Percentiles rank a stretch among this genome's conserved stretches.
Conservation (phyloP, 2,797 vertebrate genomes). For the Chanos chanos region DNA sequence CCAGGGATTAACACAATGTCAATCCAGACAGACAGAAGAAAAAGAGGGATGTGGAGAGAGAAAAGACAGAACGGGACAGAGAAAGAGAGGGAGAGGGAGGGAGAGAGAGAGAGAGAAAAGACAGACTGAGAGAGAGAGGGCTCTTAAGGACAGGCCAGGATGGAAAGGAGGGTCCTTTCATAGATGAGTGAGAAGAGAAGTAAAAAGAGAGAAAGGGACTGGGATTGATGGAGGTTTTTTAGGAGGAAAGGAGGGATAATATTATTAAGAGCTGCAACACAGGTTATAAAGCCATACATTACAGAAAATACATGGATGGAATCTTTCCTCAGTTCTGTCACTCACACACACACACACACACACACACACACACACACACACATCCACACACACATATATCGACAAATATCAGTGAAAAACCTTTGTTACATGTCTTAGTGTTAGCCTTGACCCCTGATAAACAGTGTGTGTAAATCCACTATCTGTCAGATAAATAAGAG, state of each 20-base stretch:
- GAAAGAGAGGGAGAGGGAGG: neutral
- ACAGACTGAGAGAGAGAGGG: neutral
- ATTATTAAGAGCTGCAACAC: no score
- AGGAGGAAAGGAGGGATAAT: neutral
- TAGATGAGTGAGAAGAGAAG: neutral
- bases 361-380: no score
- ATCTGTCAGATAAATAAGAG: constrained; percentile 21
- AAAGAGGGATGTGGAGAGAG: neutral
- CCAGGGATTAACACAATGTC: constrained; percentile 31
- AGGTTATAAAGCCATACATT: no score
- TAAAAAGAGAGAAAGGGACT: neutral
- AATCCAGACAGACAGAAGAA: constrained; percentile 15
- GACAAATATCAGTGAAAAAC: constrained; percentile 18
- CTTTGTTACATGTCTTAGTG: constrained; percentile 1
- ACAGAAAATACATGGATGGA: no score
- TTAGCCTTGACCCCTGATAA: constrained; percentile 20
- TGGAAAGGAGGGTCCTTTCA: neutral
- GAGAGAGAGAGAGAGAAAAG: neutral
- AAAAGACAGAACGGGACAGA: neutral
- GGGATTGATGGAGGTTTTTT: no score
- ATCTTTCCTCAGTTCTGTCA: no score
- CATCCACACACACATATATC: constrained; percentile 12
- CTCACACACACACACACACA: no score
- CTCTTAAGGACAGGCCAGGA: neutral
- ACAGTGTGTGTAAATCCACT: constrained; percentile 11